Conservation (phyloP, 2,888 invertebrate species). For the Watsonalla cultraria region DNA sequence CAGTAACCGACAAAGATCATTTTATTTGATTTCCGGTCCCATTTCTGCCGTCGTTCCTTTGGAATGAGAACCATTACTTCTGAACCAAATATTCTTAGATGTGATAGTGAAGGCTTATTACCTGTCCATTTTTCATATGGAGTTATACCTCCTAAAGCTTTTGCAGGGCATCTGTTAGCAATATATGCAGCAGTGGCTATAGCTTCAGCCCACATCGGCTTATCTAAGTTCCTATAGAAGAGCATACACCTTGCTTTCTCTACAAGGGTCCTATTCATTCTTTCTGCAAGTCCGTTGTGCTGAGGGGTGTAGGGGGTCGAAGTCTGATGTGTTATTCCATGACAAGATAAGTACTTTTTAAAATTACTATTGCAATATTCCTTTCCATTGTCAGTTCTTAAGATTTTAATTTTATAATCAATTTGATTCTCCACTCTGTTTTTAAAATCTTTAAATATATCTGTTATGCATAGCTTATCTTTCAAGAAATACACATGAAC, state of each 20-base stretch:
- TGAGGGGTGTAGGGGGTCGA: constrained; percentile 28
- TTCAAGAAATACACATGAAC: too few species aligned
- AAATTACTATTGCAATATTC: not conserved
- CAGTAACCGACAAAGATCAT: constrained; percentile 9
- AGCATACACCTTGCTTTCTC: constrained; percentile 16
- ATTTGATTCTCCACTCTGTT: too few species aligned
- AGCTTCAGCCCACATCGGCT: constrained; percentile 1
- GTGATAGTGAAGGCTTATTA: constrained; percentile 26
- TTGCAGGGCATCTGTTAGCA: constrained; percentile 9
- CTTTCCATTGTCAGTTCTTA: constrained; percentile 5
- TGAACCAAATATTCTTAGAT: constrained; percentile 38
- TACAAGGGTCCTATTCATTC: constrained; percentile 18
- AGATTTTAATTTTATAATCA: too few species aligned
- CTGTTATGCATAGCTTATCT: too few species aligned
- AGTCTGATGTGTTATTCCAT: constrained; percentile 26
- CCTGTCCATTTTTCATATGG: constrained; percentile 34
- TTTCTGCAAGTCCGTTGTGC: constrained; percentile 35
- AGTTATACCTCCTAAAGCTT: constrained; percentile 7
- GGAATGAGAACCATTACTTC: constrained; percentile 19
- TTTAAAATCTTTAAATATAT: too few species aligned
- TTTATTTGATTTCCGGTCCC: constrained; percentile 4
- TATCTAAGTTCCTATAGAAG: constrained; percentile 9
- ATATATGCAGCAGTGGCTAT: constrained; percentile 11
- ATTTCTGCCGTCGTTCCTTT: constrained; percentile 6
- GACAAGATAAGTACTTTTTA: not conserved